A percentile compares a stretch with the other conserved stretches of the same genome.
Conservation (phyloP, 2,113 vertebrate genomes). For the Gorsachius goisagi region DNA sequence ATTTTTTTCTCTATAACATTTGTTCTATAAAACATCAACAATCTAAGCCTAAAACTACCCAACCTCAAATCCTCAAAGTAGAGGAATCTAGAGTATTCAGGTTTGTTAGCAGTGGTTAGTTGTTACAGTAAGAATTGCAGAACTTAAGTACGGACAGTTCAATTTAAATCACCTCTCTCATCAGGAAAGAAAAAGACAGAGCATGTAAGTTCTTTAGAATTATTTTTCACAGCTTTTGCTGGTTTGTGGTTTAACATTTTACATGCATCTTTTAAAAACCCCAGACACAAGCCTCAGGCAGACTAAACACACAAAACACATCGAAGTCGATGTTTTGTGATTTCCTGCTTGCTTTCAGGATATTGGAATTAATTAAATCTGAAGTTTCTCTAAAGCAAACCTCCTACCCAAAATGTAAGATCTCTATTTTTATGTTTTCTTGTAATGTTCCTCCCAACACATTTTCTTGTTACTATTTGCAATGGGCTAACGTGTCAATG, state of each 20-base stretch:
- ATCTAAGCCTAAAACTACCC: not conserved
- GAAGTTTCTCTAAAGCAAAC: not conserved
- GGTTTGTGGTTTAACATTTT: slow-evolving; percentile 29
- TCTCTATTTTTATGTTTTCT: not conserved
- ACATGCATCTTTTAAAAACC: slow-evolving; percentile 20
- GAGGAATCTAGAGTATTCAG: not conserved
- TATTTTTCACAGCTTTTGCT: not conserved
- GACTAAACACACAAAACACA: not conserved
- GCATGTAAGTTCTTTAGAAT: not conserved
- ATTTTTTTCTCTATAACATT: not conserved
- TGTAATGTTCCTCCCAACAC: not conserved
- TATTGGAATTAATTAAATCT: slow-evolving; percentile 31
- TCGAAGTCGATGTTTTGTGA: not conserved
- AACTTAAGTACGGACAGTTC: not conserved
- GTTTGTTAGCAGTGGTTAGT: not conserved
- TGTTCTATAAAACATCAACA: not conserved
- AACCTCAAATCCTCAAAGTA: not conserved
- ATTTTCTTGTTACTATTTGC: not conserved
- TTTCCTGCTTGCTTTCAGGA: slow-evolving; percentile 4
- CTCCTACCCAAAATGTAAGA: not conserved
- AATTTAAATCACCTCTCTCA: not conserved
- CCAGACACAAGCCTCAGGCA: not conserved
- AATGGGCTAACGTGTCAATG: not conserved
- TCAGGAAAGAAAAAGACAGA: not conserved
- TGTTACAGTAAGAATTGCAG: not conserved